Conservation (phyloP, 1,140 invertebrate species). For the Drosophila varians region DNA sequence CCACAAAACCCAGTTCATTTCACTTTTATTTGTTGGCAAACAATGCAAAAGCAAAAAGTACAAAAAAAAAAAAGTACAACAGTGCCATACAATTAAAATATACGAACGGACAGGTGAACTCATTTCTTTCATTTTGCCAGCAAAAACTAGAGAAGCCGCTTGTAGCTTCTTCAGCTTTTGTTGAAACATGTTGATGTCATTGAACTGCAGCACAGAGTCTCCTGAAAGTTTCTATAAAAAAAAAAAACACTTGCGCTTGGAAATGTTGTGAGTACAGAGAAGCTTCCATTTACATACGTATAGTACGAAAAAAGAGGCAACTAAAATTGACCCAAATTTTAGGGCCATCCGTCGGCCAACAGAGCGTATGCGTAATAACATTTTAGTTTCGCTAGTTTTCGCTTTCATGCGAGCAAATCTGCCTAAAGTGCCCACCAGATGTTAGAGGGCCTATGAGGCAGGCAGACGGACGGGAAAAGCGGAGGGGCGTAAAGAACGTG, state of each 20-base stretch:
- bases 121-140: conserved; percentile 63
- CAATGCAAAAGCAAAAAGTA: conserved; percentile 53
- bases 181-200: conserved; percentile 51
- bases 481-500: conserved; percentile 57
- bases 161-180: conserved; percentile 49
- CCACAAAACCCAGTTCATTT: conserved; percentile 81
- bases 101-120: conserved; percentile 66
- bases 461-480: neutral
- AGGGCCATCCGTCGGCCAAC: conserved; percentile 45
- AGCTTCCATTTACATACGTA: conserved; percentile 4
- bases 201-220: conserved; percentile 46
- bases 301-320: conserved; percentile 14
- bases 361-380: conserved; percentile 75
- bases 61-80: conserved; percentile 30
- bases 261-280: conserved; percentile 4
- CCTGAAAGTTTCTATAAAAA: conserved; percentile 2
- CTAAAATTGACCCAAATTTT: conserved; percentile 70
- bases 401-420: conserved; percentile 74
- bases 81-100: conserved; percentile 70
- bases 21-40: conserved; percentile 79
- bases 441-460: conserved; percentile 10
- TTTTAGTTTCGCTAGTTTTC: conserved; percentile 80
- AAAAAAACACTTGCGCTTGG: conserved; percentile 39
- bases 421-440: conserved; percentile 44
- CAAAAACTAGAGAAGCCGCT: conserved; percentile 48